Base-by-base conservation (phyloP, 2,888 invertebrate genomes). In the Apotomis capreana region DNA sequence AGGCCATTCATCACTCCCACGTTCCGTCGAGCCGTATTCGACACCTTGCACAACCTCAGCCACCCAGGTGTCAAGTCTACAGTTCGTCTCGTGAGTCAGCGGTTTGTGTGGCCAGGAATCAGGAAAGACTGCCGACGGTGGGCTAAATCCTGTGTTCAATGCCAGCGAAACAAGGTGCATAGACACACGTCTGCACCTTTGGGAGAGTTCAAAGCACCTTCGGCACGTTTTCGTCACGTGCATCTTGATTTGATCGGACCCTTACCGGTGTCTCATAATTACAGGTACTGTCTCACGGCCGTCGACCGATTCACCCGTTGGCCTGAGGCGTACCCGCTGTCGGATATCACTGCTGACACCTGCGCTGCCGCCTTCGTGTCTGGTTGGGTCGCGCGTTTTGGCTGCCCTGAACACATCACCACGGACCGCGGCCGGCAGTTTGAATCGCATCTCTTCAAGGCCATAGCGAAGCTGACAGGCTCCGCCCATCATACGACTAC, bases 41-140 rank as follows among this genome's bases (percentile, higher is more conserved):
- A 69, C 26, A 3, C 52, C 10, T 36, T 71, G 2, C 73, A 74
- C 58, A 37, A 40, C 2, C 37, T 72, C 8, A 70, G 68, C 10
- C 68, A 73, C 15, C 73, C 68, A 13, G 68, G 69, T 3, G 69
- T 62, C 40, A 40, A 40, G 8, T 8, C 58, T 40, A 13, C 58
- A 12, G 37, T 40, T n/a, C 58, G 58, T 40, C 40, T 84, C 8
- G 74, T 87, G 3, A 55, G 77, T 0, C 51, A 79, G 54, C 78
- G 81, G 4, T 87, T 77, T 52, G 58, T 87, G 0, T 88, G 87
- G 86, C 84, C 83, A 0, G 71, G 71, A 0, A 78, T 86, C 1
- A 77, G 82, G 3, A 70, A 63, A 6, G 83, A 86, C 69, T 78
- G 78, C 54, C 44, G 75, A 1, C 54, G 60, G 1, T 85, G 83